These are phyloP conservation scores for Acholoe squamosa DNA, from an alignment of 2,888 invertebrate genomes.

Conservation along the genomic window DNA sequence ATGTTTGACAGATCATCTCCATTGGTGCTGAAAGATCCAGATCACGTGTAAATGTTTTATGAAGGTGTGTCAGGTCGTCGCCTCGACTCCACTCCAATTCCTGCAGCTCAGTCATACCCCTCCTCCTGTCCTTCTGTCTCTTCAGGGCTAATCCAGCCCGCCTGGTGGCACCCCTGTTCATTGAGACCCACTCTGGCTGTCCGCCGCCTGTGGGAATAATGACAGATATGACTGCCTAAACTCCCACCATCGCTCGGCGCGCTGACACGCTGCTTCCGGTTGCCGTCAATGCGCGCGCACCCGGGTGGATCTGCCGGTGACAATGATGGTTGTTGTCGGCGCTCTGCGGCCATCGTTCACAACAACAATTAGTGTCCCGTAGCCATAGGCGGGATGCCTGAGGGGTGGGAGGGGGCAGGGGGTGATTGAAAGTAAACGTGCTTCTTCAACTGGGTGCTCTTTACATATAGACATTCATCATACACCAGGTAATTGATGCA, in stretches of 20 bases:
- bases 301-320: conserved; percentile 38
- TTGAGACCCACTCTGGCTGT: conserved; percentile 41
- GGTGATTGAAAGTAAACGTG: conserved; percentile 28
- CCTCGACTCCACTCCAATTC: neutral
- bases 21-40: conserved; percentile 30
- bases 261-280: conserved; percentile 47
- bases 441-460: neutral
- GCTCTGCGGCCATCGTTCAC: conserved; percentile 14
- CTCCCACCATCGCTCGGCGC: conserved; percentile 24
- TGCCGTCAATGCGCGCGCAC: conserved; percentile 10
- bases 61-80: conserved; percentile 11
- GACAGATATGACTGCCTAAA: conserved; percentile 29
- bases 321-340: conserved; percentile 40
- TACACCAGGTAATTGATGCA: neutral
- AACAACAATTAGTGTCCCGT: conserved; percentile 25
- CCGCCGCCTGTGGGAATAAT: conserved; percentile 13
- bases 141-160: neutral
- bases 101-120: neutral
- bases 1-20: conserved; percentile 49
- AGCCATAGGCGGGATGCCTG: neutral
- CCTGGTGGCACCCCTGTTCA: neutral
- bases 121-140: conserved; percentile 10
- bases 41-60: conserved; percentile 52
- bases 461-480: conserved; percentile 26
- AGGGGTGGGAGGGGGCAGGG: neutral